Conservation (phyloP, 2,797 vertebrate genomes). For the Hipposideros larvatus region DNA sequence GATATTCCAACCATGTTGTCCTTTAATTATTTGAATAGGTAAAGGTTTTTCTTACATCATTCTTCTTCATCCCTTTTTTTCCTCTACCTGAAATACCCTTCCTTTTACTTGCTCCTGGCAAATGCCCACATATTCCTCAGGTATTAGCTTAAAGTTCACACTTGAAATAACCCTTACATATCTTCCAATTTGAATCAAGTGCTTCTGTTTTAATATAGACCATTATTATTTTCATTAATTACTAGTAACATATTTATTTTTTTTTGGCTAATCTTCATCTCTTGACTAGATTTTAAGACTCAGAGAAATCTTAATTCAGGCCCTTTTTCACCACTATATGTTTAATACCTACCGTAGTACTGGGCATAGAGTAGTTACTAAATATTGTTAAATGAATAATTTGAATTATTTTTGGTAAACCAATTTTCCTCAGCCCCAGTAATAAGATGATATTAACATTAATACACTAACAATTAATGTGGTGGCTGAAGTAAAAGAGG, state of each 20-base stretch:
- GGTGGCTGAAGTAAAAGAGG: background rate
- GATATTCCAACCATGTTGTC: background rate
- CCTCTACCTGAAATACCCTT: background rate
- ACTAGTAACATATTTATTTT: background rate
- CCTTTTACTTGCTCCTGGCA: background rate
- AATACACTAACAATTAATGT: background rate
- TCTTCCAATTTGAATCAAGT: background rate
- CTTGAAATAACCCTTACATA: background rate
- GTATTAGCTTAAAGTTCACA: background rate
- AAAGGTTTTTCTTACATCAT: background rate
- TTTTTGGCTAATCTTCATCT: background rate
- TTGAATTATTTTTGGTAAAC: background rate
- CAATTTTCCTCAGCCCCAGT: background rate
- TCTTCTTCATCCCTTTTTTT: background rate
- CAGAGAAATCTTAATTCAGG: background rate
- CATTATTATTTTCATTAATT: background rate
- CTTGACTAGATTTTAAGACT: constrained; percentile 6
- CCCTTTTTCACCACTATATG: background rate
- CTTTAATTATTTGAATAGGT: background rate
- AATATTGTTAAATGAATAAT: background rate
- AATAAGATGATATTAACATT: background rate
- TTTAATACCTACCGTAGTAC: background rate
- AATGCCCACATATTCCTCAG: background rate
- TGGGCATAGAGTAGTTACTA: background rate
- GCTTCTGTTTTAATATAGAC: background rate